These are phyloP conservation scores for Lepilemur ruficaudatus DNA, from an alignment of 2,797 vertebrate species.

Conservation along the genomic window DNA sequence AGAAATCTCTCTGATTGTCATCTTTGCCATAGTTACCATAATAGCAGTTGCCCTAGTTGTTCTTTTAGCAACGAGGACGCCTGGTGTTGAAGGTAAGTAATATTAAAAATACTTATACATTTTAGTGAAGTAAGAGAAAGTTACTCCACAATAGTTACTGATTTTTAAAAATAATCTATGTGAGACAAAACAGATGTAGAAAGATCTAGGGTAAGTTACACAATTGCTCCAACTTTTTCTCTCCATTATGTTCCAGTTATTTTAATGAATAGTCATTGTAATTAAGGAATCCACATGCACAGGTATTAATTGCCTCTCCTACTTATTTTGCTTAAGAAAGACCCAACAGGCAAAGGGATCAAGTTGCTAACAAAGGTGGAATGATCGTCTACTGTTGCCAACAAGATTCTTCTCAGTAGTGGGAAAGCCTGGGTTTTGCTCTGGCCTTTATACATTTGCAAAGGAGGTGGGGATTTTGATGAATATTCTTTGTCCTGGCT, in stretches of 20 bases:
- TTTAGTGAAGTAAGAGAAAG: neutral
- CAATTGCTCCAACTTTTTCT: neutral
- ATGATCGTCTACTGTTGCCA: neutral
- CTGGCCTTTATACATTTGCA: neutral
- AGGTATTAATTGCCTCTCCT: neutral
- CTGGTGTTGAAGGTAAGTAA: slow-evolving; percentile 69
- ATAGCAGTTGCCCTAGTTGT: slow-evolving; percentile 84
- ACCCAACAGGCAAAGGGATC: neutral
- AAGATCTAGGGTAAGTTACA: neutral
- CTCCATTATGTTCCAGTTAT: neutral
- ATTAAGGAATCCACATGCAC: neutral
- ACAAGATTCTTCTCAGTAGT: neutral
- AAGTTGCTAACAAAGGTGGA: neutral
- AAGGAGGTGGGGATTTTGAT: fast-evolving
- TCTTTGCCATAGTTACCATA: slow-evolving; percentile 84
- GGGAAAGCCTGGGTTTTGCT: neutral
- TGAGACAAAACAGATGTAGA: neutral
- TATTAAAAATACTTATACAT: neutral
- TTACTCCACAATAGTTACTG: neutral
- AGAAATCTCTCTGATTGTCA: slow-evolving; percentile 87
- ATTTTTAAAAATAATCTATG: neutral
- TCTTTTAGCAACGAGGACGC: slow-evolving; percentile 82
- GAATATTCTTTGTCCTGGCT: neutral
- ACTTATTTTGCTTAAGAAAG: neutral
- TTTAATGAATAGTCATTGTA: neutral